Percentiles rank a stretch among this genome's conserved stretches.
These are phyloP conservation scores for Stenichneumon culpator DNA, from an alignment of 2,888 invertebrate species.

Conservation along the genomic window DNA sequence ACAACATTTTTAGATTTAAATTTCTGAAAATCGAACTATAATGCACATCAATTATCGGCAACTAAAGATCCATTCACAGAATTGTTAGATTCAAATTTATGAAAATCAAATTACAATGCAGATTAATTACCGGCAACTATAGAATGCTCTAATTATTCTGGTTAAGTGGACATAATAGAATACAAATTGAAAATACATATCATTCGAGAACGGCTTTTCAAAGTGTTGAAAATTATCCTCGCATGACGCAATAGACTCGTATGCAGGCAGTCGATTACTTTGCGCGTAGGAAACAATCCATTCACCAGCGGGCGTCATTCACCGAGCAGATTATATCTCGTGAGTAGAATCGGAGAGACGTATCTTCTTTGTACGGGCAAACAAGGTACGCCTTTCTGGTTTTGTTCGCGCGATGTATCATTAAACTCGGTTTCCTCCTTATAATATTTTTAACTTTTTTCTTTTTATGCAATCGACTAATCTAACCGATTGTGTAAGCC, in stretches of 20 bases:
- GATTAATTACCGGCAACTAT: neutral
- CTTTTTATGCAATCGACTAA: neutral
- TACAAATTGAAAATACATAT: neutral
- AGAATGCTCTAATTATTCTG: neutral
- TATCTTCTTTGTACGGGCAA: neutral
- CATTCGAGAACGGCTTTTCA: neutral
- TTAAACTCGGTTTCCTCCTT: neutral
- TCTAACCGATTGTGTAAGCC: neutral
- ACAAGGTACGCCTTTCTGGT: neutral
- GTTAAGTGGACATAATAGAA: neutral
- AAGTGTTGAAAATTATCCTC: constrained; percentile 1
- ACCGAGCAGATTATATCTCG: neutral
- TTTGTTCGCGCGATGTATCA: too few species aligned
- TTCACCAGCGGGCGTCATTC: constrained; percentile 3
- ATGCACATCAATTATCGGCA: neutral
- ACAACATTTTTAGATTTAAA: too few species aligned
- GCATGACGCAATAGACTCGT: neutral
- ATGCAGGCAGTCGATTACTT: neutral
- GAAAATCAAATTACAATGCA: neutral
- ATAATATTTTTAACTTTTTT: neutral
- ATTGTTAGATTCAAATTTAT: neutral
- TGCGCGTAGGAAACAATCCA: constrained; percentile 9
- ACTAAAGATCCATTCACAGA: neutral
- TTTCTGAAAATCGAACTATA: neutral
- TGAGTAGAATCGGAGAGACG: neutral